Base-by-base conservation (phyloP, 35 echinoderm and acorn worm species). In the Strongylocentrotus purpuratus region DNA sequence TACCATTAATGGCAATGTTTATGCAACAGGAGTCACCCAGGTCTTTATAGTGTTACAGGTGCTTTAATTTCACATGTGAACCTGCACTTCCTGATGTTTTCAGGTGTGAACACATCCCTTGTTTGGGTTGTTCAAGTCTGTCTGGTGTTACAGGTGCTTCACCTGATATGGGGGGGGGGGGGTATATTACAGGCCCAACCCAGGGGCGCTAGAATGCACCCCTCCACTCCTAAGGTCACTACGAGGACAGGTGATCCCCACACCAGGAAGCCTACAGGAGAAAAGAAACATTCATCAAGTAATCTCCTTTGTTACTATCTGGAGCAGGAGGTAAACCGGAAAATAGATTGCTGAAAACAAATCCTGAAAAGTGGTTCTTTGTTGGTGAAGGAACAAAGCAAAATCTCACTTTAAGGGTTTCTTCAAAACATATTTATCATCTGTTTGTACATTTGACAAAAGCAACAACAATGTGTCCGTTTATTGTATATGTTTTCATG, bases 231-330 rank as follows among this genome's bases (percentile, higher is more conserved):
- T 78, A 18, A 78, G 65, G 65, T 78, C 65, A 78, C 65, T 78
- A 22, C 65, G 22, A 78, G 65, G 65, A 78, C 65, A 78, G 65
- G 65, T 28, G 65, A 78, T 78, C 65, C 65, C 65, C 20, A 78
- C 65, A 78, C 65, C 65, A n/a, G 65, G 65, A 78, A 78, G 65
- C 65, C 65, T 28, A 8, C 0, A 22, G 28, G 65, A 78, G 65
- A 78, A 78, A 78, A 78, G 65, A 78, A 78, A 78, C 65, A 78
- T 78, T 78, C 65, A 78, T 78, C 65, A 78, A n/a, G 65, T 28
- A 78, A 78, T 78, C 65, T 78, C 65, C 65, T 78, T 78, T 78
- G 65, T 78, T 78, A 78, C 20, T 0, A 78, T 78, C 22, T 78
- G 65, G 18, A 78, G 22, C 65, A 78, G 20, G 28, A 78, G 65